phyloP scores from a whole-genome alignment of 1,140 invertebrate genomes.

The Brachionus manjavacas region DNA sequence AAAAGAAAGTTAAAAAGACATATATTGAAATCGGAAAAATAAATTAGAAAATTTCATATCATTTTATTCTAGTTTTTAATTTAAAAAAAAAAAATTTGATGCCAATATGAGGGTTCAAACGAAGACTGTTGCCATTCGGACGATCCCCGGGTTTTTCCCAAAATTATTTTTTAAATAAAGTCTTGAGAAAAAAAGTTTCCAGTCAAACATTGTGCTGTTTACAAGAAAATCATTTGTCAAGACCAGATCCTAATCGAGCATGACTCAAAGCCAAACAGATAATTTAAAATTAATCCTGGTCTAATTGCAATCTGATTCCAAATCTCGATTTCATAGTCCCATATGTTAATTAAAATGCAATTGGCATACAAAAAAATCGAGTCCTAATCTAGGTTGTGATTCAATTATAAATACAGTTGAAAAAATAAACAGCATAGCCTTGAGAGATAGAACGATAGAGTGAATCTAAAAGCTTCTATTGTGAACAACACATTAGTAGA shows the following conservation, averaged over 20 bases:
- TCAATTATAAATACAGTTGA: slow-evolving; percentile 5
- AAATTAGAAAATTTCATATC: no score
- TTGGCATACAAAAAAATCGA: background rate
- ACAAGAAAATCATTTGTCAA: background rate
- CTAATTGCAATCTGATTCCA: slow-evolving; percentile 1
- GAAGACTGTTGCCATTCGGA: no score
- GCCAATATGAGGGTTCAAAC: no score
- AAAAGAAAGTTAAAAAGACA: no score
- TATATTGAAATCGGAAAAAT: no score
- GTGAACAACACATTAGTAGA: background rate
- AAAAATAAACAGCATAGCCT: background rate
- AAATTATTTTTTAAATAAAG: no score
- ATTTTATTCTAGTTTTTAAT: no score
- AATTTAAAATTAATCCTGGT: background rate
- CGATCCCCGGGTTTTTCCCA: no score
- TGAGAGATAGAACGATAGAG: background rate
- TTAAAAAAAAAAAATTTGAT: no score
- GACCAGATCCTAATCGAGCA: background rate
- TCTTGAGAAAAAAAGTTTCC: no score
- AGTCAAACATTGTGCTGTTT: background rate
- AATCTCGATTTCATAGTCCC: background rate
- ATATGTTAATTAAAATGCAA: slow-evolving; percentile 23
- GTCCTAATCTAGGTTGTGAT: slow-evolving; percentile 19
- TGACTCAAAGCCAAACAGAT: slow-evolving; percentile 5
- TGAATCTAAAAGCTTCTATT: background rate